Conservation (phyloP, 1,140 invertebrate species). For the Spodoptera litura region DNA sequence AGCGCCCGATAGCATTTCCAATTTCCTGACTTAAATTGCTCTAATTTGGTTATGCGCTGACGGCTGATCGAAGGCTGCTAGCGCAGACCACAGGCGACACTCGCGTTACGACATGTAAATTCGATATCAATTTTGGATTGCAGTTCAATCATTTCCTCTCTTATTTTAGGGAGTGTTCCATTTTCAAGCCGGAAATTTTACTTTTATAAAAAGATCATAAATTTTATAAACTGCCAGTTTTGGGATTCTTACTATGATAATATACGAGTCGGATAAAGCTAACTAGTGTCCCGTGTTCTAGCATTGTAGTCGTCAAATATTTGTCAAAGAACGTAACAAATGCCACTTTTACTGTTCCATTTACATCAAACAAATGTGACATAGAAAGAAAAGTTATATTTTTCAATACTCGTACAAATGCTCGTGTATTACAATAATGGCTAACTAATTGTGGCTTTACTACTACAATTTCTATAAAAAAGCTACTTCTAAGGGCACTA, state of each 20-base stretch:
- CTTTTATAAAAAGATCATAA: too few relatives aligned
- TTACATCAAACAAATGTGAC: slow-evolving; percentile 17
- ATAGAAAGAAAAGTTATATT: slow-evolving; percentile 11
- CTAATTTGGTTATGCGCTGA: slow-evolving; percentile 85
- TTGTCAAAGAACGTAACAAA: not conserved
- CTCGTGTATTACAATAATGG: slow-evolving; percentile 51
- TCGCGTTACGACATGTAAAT: slow-evolving; percentile 51
- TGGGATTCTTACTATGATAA: too few relatives aligned
- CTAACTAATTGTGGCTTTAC: slow-evolving; percentile 51
- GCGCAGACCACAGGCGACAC: slow-evolving; percentile 65
- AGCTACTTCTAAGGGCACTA: slow-evolving; percentile 23
- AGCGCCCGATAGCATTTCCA: slow-evolving; percentile 82
- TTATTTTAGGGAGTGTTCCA: not conserved
- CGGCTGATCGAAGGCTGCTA: slow-evolving; percentile 78
- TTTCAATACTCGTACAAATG: slow-evolving; percentile 15
- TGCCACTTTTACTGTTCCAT: not conserved
- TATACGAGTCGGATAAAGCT: not conserved
- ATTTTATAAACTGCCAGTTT: too few relatives aligned
- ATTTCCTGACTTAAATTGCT: slow-evolving; percentile 86
- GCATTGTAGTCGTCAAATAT: not conserved
- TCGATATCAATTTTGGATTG: slow-evolving; percentile 30
- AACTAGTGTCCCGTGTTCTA: not conserved
- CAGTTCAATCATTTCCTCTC: slow-evolving; percentile 2
- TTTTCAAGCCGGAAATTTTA: too few relatives aligned
- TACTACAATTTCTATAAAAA: slow-evolving; percentile 34